These are phyloP conservation scores for Leptopilina myrica DNA, from an alignment of 2,888 invertebrate species.

Conservation along the genomic window DNA sequence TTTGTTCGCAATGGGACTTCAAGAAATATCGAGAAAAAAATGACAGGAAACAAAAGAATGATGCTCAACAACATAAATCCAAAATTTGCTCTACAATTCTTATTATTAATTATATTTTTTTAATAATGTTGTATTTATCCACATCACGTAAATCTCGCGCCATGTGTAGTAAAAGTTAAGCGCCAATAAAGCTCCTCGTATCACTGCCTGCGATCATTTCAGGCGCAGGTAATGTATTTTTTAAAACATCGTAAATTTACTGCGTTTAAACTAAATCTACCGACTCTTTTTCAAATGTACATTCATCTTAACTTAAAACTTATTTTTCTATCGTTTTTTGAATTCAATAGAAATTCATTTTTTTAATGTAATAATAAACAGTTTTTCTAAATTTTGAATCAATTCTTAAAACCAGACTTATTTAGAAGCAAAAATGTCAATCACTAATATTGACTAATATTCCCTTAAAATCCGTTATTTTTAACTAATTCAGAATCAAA, in stretches of 20 bases:
- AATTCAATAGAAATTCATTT: conserved; percentile 7
- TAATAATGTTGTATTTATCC: conserved; percentile 52
- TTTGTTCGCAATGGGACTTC: not conserved
- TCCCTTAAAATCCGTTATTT: too few relatives aligned
- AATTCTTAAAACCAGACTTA: too few relatives aligned
- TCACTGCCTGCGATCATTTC: conserved; percentile 46
- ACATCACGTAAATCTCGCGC: conserved; percentile 58
- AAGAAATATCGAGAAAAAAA: not conserved
- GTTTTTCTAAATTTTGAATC: too few relatives aligned
- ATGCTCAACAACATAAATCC: conserved; percentile 18
- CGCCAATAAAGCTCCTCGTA: conserved; percentile 53
- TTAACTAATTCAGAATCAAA: too few relatives aligned
- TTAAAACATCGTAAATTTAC: conserved; percentile 57
- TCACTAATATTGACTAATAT: too few relatives aligned
- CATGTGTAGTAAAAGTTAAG: conserved; percentile 56
- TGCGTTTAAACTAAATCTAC: conserved; percentile 38
- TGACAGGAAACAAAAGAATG: not conserved
- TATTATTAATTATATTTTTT: conserved; percentile 47
- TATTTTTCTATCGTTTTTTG: conserved; percentile 45
- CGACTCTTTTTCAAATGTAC: not conserved
- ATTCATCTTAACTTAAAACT: not conserved
- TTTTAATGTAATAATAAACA: too few relatives aligned
- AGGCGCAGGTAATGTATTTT: conserved; percentile 55
- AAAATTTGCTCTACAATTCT: conserved; percentile 43
- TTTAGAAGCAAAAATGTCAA: too few relatives aligned